Base-by-base conservation (phyloP, 92 coral and sea anemone species). In the Phenganax subtilis region DNA sequence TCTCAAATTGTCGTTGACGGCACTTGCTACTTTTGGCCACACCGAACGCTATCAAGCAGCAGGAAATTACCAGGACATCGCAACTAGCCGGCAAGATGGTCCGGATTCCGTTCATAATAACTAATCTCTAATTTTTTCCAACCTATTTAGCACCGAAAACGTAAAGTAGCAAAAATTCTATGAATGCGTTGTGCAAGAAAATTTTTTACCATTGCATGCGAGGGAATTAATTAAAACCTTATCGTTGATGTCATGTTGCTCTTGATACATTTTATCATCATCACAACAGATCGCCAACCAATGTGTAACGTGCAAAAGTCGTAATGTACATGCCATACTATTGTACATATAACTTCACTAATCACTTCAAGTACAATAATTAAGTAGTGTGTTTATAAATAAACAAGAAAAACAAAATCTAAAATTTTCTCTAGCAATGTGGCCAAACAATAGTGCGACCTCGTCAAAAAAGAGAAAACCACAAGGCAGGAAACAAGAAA, bases 1-100 rank as follows among this genome's bases (percentile, higher is more conserved):
- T n/a, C 15, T 29, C 72, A n/a, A 63, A 62, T 75, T 77, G 70
- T 76, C 81, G 30, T 58, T 77, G 82, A 77, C 82, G 62, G 62
- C 68, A 28, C 3, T 76, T 29, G 55, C 30, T 53, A 47, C 14
- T 52, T 60, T 77, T 59, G 44, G 51, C 71, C 56, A 60, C 60
- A 79, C 73, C 73, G 83, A 65, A 79, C 74, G 61, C 62, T 52
- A 30, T 67, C 17, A 62, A 47, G 17, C 52, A 51, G 54, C 83
- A 79, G 83, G 83, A 79, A 79, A 79, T 63, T 51, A 37, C 17
- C 20, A 55, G 44, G 65, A 59, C 71, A 79, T 60, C 55, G 60
- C 74, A 65, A 47, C 52, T 79, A 62, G 60, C 54, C 16, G 20
- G 17, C 58, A 60, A 67, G 6, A 54, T 68, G 73, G n/a, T 59